These are phyloP conservation scores for Netelia virgata DNA, from an alignment of 2,888 invertebrate genomes.

Conservation along the genomic window DNA sequence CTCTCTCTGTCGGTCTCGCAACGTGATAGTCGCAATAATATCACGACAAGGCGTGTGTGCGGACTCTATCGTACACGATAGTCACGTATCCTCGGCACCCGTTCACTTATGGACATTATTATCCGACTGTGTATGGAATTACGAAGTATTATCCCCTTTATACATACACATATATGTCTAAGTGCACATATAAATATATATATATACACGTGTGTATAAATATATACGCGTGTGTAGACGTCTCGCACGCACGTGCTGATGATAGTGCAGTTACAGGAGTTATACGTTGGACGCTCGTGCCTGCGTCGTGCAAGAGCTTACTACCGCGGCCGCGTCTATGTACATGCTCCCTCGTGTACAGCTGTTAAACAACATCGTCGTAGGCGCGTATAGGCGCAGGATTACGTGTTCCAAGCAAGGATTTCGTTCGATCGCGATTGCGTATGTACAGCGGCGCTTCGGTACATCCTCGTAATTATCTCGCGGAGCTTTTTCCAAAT, in stretches of 20 bases:
- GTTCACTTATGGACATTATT: constrained; percentile 61
- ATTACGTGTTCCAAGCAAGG: constrained; percentile 17
- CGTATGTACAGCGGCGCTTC: constrained; percentile 29
- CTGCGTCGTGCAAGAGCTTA: constrained; percentile 34
- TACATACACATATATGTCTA: not conserved
- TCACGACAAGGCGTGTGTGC: constrained; percentile 20
- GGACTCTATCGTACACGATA: constrained; percentile 29
- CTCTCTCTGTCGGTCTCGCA: not conserved
- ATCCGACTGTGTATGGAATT: constrained; percentile 46
- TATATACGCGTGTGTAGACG: constrained; percentile 8
- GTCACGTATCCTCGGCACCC: constrained; percentile 48
- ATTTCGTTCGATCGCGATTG: constrained; percentile 35
- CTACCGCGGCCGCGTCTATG: not conserved
- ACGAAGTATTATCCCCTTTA: constrained; percentile 17
- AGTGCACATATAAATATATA: not conserved
- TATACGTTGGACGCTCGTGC: constrained; percentile 44
- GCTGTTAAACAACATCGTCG: not conserved
- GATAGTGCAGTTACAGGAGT: constrained; percentile 51
- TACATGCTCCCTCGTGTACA: not conserved
- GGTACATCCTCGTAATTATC: constrained; percentile 73
- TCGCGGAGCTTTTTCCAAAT: constrained; percentile 48
- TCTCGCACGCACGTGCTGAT: constrained; percentile 62
- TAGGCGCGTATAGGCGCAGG: no score
- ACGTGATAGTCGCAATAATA: constrained; percentile 42
- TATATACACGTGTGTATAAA: not conserved